These are phyloP conservation scores for Oryzias celebensis DNA, from an alignment of 2,113 vertebrate species.

Conservation along the genomic window DNA sequence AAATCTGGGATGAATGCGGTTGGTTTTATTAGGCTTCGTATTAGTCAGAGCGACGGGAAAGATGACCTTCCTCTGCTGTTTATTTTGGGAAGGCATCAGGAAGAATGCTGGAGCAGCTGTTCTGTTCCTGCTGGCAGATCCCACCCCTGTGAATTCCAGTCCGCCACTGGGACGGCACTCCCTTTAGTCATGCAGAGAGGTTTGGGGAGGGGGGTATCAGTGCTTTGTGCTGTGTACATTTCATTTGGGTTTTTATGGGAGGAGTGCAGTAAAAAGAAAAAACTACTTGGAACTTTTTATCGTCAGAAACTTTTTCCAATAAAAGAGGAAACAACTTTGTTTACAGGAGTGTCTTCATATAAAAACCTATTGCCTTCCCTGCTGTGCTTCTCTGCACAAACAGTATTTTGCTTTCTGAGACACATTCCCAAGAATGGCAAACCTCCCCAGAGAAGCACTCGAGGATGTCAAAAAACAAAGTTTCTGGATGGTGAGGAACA, in stretches of 20 bases:
- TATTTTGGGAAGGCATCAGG: constrained; percentile 79
- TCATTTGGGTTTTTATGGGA: constrained; percentile 33
- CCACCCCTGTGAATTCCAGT: constrained; percentile 71
- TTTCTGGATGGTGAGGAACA: constrained; percentile 82
- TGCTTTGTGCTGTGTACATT: constrained; percentile 49
- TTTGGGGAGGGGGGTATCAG: constrained; percentile 16
- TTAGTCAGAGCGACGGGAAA: constrained; percentile 64
- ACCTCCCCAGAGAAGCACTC: constrained; percentile 55
- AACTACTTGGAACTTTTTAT: no score
- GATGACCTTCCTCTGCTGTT: constrained; percentile 77
- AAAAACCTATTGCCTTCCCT: constrained; percentile 12
- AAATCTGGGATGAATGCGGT: constrained; percentile 27
- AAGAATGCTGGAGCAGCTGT: constrained; percentile 79
- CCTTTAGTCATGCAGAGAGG: constrained; percentile 38
- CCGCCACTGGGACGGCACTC: constrained; percentile 57
- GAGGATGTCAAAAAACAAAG: constrained; percentile 72
- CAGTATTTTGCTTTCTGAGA: constrained; percentile 24
- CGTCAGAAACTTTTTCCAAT: no score
- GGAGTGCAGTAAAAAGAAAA: constrained; percentile 1
- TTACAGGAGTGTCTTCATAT: background rate
- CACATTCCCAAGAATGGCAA: constrained; percentile 58
- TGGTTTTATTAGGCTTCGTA: constrained; percentile 37
- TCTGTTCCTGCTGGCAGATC: constrained; percentile 77
- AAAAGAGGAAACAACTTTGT: background rate
- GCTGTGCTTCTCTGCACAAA: constrained; percentile 29